A percentile compares a stretch with the other conserved stretches of the same genome.
Conservation (phyloP, 2,113 vertebrate genomes). For the Nesogale talazaci region DNA sequence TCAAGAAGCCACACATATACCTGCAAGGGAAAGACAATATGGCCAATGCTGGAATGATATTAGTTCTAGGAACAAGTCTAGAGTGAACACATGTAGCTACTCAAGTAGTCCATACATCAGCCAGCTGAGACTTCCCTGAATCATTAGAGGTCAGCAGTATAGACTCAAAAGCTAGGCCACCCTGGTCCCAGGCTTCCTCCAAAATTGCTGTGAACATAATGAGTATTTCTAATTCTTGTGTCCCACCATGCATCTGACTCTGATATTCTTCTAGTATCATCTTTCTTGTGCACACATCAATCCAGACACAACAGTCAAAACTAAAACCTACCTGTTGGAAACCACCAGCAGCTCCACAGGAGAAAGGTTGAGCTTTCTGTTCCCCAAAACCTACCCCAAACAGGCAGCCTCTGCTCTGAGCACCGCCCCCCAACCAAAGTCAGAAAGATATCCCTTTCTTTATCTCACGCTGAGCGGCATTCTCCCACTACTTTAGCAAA, state of each 20-base stretch:
- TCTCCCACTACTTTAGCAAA: slow-evolving; percentile 21
- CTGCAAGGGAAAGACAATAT: neutral
- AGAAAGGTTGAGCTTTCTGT: too few relatives aligned
- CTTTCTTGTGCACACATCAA: slow-evolving; percentile 14
- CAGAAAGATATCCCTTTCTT: slow-evolving; percentile 30
- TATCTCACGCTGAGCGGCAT: neutral
- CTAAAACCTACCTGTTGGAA: neutral
- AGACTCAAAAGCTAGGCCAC: neutral
- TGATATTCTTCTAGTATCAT: neutral
- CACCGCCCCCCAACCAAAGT: slow-evolving; percentile 19
- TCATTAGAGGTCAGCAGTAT: neutral
- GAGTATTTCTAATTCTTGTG: neutral
- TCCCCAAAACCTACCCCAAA: too few relatives aligned
- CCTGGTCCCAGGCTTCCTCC: neutral
- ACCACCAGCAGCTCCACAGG: too few relatives aligned
- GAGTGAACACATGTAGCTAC: neutral
- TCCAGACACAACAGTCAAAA: slow-evolving; percentile 1
- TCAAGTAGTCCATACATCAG: neutral
- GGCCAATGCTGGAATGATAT: neutral
- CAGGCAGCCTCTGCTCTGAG: neutral
- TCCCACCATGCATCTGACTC: neutral
- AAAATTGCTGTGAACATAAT: too few relatives aligned
- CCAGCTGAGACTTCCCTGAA: neutral
- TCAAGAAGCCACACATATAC: neutral
- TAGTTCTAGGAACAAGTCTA: neutral